A percentile compares a stretch with the other conserved stretches of the same genome.
Evolutionary conservation across 2,888 invertebrate genomes (phyloP).

Genomic region (Acronicta psi): DNA sequence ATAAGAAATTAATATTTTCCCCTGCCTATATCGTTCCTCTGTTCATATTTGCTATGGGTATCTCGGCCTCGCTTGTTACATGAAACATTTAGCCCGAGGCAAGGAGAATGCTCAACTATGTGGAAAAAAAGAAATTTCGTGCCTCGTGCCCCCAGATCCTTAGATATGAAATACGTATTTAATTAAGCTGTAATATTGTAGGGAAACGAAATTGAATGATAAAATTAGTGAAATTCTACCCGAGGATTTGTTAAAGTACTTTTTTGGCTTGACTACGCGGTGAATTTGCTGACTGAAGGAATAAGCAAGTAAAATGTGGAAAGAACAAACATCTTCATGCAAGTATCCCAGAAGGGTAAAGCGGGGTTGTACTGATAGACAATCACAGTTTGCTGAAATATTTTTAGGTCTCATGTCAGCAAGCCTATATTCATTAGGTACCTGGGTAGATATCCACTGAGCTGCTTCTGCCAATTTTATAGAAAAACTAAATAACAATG

Average conservation of each 20-base stretch:
- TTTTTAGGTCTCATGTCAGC: too few species aligned
- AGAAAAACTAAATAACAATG: too few species aligned
- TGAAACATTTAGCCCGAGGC: slow-evolving; percentile 71
- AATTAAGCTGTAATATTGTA: slow-evolving; percentile 75
- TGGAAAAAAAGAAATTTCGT: slow-evolving; percentile 74
- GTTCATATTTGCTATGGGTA: slow-evolving; percentile 58
- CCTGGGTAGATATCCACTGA: too few species aligned
- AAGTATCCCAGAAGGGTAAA: too few species aligned
- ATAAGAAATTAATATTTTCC: slow-evolving; percentile 58
- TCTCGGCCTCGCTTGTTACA: slow-evolving; percentile 61
- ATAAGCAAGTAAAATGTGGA: slow-evolving; percentile 12
- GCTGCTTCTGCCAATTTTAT: too few species aligned
- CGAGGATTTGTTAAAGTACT: slow-evolving; percentile 50
- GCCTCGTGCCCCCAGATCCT: slow-evolving; percentile 64
- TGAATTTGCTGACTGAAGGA: slow-evolving; percentile 20
- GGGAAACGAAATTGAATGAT: slow-evolving; percentile 67
- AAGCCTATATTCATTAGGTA: too few species aligned
- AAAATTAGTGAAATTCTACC: slow-evolving; percentile 59
- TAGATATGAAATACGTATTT: slow-evolving; percentile 81
- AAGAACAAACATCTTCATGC: neutral
- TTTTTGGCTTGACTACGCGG: slow-evolving; percentile 6
- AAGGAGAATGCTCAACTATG: slow-evolving; percentile 74
- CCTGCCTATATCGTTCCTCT: slow-evolving; percentile 46
- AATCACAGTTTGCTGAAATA: too few species aligned
- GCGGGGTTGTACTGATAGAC: too few species aligned